A percentile compares a stretch with the other conserved stretches of the same genome.
Conservation (phyloP, 2,113 vertebrate species). For the Phrynosoma platyrhinos region DNA sequence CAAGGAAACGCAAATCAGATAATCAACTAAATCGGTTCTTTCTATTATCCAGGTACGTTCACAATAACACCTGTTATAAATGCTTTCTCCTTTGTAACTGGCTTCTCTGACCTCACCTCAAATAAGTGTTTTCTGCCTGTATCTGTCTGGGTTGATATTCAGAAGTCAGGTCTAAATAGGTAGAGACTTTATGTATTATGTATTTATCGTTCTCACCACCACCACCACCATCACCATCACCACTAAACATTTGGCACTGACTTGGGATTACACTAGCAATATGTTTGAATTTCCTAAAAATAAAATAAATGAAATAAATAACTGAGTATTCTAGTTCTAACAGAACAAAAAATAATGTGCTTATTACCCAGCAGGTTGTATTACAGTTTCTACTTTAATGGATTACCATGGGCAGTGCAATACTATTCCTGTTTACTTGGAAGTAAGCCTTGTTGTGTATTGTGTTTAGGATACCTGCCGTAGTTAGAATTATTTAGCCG, state of each 20-base stretch:
- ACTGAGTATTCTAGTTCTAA: constrained; percentile 77
- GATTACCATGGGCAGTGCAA: constrained; percentile 50
- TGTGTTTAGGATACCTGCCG: neutral
- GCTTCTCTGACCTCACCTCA: neutral
- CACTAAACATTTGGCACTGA: neutral
- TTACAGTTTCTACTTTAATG: constrained; percentile 72
- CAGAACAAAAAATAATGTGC: constrained; percentile 79
- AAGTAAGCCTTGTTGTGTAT: neutral
- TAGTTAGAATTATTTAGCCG: constrained; percentile 52
- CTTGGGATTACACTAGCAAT: neutral
- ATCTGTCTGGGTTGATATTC: neutral
- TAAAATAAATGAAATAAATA: constrained; percentile 59
- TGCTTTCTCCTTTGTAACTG: neutral
- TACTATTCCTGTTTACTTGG: neutral
- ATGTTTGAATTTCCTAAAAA: neutral
- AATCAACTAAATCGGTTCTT: neutral
- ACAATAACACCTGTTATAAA: neutral
- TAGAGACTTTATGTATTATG: neutral
- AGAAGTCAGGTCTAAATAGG: neutral
- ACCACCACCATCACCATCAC: too few relatives aligned
- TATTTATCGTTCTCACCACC: neutral
- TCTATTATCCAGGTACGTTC: neutral
- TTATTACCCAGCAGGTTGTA: constrained; percentile 74
- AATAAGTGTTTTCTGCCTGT: neutral
- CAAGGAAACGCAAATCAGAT: neutral